phyloP scores from a whole-genome alignment of 2,888 invertebrate species.

The Pseudococcus longispinus region DNA sequence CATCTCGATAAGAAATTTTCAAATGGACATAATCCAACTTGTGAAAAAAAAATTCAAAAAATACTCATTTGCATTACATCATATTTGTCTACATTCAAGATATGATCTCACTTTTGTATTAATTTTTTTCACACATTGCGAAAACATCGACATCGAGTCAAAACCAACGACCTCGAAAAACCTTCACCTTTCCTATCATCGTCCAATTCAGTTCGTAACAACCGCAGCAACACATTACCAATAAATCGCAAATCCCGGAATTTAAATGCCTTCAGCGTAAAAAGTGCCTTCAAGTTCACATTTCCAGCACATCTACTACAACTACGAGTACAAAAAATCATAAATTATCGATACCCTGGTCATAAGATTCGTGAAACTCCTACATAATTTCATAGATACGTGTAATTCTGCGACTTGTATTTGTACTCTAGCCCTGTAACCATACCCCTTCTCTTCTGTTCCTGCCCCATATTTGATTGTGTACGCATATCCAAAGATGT shows the following conservation, averaged over 20 bases:
- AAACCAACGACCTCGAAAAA: neutral
- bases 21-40: too few relatives aligned
- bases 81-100: neutral
- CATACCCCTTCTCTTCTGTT: neutral
- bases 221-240: neutral
- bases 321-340: neutral
- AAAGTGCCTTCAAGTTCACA: neutral
- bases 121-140: neutral
- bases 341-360: neutral
- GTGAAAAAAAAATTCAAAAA: too few relatives aligned
- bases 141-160: neutral
- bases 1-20: too few relatives aligned
- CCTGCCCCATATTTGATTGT: slow-evolving; percentile 7
- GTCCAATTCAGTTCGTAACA: neutral
- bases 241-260: neutral
- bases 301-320: neutral
- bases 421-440: neutral
- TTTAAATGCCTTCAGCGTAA: slow-evolving; percentile 22
- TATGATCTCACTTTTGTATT: neutral
- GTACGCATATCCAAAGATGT: neutral
- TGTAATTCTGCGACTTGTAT: neutral
- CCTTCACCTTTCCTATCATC: neutral
- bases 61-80: too few relatives aligned
- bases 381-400: neutral
- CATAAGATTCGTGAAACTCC: neutral